Percentiles rank a stretch among this genome's conserved stretches.
These are phyloP conservation scores for Macquaria ambigua DNA, from an alignment of 2,113 vertebrate genomes.

Conservation along the genomic window DNA sequence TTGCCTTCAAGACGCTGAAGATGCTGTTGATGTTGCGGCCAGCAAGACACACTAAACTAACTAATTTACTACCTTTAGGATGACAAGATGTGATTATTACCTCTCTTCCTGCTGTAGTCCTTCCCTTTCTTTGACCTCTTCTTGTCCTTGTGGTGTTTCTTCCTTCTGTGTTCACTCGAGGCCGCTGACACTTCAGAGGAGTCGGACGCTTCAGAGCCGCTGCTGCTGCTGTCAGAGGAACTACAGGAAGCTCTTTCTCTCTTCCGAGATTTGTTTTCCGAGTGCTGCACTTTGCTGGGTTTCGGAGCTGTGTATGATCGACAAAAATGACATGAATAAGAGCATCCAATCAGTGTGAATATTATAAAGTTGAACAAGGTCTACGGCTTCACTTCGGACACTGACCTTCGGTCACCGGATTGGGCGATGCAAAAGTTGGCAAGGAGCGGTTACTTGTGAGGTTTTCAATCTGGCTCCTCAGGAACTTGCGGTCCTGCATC, in stretches of 20 bases:
- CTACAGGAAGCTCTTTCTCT: conserved; percentile 71
- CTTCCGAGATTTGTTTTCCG: conserved; percentile 76
- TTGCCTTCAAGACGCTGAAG: not conserved
- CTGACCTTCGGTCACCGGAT: conserved; percentile 68
- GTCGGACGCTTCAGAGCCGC: conserved; percentile 68
- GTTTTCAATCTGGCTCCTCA: conserved; percentile 83
- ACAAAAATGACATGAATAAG: not conserved
- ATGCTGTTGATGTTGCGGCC: not conserved
- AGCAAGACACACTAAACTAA: not conserved
- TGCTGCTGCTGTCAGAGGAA: conserved; percentile 66
- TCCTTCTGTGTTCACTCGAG: conserved; percentile 72
- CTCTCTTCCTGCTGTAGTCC: conserved; percentile 84
- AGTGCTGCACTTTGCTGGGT: conserved; percentile 68
- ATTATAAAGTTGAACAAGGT: too few species aligned
- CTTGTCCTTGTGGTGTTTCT: conserved; percentile 80
- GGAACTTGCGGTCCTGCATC: conserved; percentile 85
- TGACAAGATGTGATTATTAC: conserved; percentile 41
- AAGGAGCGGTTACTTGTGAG: conserved; percentile 77
- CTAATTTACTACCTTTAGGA: not conserved
- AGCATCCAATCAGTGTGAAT: not conserved
- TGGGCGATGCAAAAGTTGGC: conserved; percentile 57
- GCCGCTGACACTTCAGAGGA: conserved; percentile 71
- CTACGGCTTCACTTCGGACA: accelerated
- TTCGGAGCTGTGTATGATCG: conserved; percentile 41
- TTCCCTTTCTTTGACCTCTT: conserved; percentile 77